Percentiles rank a stretch among this genome's conserved stretches.
Evolutionary conservation across 2,888 invertebrate species (phyloP).

Genomic region (Cantharis nigra): DNA sequence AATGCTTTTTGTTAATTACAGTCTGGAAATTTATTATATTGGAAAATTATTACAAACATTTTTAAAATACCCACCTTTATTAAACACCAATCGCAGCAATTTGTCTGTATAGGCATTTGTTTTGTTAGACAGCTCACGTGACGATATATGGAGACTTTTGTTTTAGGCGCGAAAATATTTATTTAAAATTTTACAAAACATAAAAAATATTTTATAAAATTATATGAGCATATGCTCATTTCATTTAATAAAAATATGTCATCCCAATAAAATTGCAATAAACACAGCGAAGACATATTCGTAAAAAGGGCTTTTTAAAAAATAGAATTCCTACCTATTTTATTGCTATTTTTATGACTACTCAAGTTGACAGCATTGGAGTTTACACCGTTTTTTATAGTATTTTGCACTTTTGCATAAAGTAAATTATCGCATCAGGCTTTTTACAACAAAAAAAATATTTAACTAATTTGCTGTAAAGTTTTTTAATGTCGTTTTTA

Average conservation of each 20-base stretch:
- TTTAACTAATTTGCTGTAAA: neutral
- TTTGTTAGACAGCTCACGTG: neutral
- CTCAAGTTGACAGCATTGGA: neutral
- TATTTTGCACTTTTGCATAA: neutral
- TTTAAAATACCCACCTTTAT: too few relatives aligned
- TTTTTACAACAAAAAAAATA: neutral
- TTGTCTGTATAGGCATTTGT: too few relatives aligned
- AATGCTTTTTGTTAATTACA: neutral
- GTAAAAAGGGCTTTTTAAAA: neutral
- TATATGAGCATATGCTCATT: neutral
- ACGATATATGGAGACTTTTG: neutral
- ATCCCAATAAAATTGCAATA: neutral
- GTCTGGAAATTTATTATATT: neutral
- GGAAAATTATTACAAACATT: neutral
- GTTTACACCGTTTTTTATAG: neutral
- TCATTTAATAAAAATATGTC: neutral
- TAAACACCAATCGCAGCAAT: too few relatives aligned
- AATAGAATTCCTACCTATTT: neutral
- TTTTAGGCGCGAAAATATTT: neutral
- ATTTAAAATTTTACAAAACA: neutral
- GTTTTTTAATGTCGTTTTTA: neutral
- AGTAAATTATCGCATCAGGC: neutral
- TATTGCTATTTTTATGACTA: neutral
- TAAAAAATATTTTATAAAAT: neutral
- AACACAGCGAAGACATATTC: neutral